phyloP scores from a whole-genome alignment of 2,113 vertebrate genomes.

The Saguinus imperator region DNA sequence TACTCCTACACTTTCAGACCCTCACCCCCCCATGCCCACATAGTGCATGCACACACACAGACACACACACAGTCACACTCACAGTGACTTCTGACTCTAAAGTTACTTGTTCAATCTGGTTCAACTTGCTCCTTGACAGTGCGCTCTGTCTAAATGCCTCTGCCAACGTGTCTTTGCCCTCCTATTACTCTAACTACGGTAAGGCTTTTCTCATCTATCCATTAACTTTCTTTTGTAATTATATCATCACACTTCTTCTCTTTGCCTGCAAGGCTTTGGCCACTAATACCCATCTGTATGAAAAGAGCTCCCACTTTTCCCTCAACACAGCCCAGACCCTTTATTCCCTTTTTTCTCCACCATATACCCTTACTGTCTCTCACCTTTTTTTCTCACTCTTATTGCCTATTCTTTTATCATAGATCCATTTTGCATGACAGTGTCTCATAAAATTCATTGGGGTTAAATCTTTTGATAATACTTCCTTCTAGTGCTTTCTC shows the following conservation, averaged over 20 bases:
- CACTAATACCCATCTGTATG: not conserved
- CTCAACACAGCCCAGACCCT: not conserved
- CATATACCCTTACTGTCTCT: not conserved
- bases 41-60: too few relatives aligned
- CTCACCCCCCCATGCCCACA: not conserved
- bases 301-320: not conserved
- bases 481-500: conserved; percentile 38
- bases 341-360: not conserved
- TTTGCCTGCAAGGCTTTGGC: not conserved
- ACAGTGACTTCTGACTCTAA: not conserved
- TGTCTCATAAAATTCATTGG: conserved; percentile 9
- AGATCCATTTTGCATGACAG: conserved; percentile 31
- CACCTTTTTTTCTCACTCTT: not conserved
- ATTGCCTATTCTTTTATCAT: conserved; percentile 57
- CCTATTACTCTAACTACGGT: not conserved
- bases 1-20: not conserved
- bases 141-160: not conserved
- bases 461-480: conserved; percentile 49
- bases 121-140: not conserved
- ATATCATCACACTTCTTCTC: not conserved
- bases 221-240: conserved; percentile 4
- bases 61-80: not conserved
- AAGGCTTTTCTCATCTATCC: not conserved
- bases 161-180: not conserved
- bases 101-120: not conserved